phyloP scores from a whole-genome alignment of 2,888 invertebrate species.

The Argyra leucocephala region DNA sequence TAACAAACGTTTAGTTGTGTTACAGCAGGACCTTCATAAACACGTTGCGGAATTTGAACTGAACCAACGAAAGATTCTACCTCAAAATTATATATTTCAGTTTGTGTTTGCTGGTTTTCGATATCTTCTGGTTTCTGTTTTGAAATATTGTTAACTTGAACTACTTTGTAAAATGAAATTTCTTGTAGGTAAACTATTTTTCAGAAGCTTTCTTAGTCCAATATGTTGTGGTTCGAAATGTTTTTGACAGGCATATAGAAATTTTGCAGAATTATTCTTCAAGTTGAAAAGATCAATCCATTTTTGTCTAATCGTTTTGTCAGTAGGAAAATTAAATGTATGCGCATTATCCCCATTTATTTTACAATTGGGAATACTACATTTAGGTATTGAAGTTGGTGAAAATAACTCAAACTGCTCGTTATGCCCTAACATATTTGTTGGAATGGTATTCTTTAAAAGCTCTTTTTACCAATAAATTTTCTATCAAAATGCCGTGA shows the following conservation, averaged over 20 bases:
- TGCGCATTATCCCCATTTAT: background rate
- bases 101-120: no score
- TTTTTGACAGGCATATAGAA: background rate
- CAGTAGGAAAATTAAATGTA: background rate
- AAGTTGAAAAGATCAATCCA: background rate
- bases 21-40: background rate
- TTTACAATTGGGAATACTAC: background rate
- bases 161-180: background rate
- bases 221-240: background rate
- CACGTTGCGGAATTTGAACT: background rate
- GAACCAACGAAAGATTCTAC: background rate
- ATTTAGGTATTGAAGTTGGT: background rate
- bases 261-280: background rate
- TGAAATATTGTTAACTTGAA: background rate
- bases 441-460: background rate
- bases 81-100: no score
- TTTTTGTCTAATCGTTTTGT: background rate
- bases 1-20: no score
- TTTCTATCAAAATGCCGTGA: background rate
- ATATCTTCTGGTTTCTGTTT: background rate
- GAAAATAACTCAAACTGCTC: background rate
- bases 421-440: background rate
- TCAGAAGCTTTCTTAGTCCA: background rate
- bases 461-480: background rate
- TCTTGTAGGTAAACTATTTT: background rate